Evolutionary conservation across 2,797 vertebrate genomes (phyloP).

Genomic region (Todus mexicanus): DNA sequence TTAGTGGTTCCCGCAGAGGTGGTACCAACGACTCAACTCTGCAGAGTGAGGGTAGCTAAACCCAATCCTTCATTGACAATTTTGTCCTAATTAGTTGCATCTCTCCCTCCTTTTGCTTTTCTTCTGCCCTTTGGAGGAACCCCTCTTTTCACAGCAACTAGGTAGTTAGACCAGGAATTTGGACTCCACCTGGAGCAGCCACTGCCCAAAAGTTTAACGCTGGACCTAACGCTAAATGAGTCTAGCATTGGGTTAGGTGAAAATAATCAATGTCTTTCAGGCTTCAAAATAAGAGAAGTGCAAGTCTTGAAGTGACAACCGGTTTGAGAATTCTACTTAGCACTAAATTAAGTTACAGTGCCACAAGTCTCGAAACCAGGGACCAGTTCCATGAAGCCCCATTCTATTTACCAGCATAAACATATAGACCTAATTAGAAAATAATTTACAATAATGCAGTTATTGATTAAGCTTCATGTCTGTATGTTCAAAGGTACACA

Average conservation of each 20-base stretch:
- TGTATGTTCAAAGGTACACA: neutral
- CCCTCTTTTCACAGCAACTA: neutral
- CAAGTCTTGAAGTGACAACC: neutral
- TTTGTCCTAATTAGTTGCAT: neutral
- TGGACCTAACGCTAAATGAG: neutral
- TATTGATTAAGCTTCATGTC: constrained; percentile 44
- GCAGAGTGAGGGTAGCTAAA: neutral
- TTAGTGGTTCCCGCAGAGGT: neutral
- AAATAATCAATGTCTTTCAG: neutral
- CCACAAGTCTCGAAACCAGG: neutral
- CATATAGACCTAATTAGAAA: neutral
- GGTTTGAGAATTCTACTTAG: neutral
- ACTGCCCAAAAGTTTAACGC: neutral
- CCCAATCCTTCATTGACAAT: neutral
- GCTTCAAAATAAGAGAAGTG: neutral
- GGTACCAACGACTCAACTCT: rapidly evolving
- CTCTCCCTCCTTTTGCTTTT: neutral
- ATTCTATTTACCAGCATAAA: constrained; percentile 31
- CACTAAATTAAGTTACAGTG: neutral
- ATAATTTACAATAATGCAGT: constrained; percentile 32
- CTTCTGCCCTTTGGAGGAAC: neutral
- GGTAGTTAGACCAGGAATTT: neutral
- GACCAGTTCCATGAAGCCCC: neutral
- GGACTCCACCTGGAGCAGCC: neutral
- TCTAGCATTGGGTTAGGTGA: neutral